Evolutionary conservation across 2,888 invertebrate species (phyloP), one percentile per base, ranked within the genome.

Genomic region (Prosopocoilus inquinatus): DNA sequence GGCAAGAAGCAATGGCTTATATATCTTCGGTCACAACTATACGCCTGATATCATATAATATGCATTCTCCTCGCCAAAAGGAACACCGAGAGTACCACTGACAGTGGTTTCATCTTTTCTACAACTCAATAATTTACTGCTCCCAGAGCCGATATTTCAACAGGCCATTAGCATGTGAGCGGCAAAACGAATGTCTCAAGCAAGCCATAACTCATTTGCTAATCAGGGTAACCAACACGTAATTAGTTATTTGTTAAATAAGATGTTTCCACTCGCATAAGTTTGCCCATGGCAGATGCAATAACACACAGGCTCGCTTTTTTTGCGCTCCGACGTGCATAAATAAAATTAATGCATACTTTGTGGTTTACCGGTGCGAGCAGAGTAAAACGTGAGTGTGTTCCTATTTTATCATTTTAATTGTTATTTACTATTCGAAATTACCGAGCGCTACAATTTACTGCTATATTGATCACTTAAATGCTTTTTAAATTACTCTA

Each of bases 221-320:
- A 71, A 72, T 71, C 70, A 70, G 70, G 63, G 58, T 62, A 61
- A 65, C 59, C 61, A 68, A 63, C 67, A 64, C 66, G 64, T 70
- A 70, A 72, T 72, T 71, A 70, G 67, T 69, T 69, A 64, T 65
- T 67, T 65, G 67, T 67, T 67, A 66, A 70, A 66, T 68, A 66
- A 67, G 67, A 67, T 63, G 64, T 67, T 68, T 55, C 49, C n/a
- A 45, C 63, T 15, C 9, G 41, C 15, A 41, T 41, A 41, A 11
- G 41, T 41, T 38, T 13, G 15, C 41, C 41, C 15, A 15, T 11
- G 41, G 41, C 41, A 15, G 41, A 13, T 28, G 20, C 41, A 41
- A 41, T 41, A 41, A 41, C 7, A 41, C 9, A 13, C 16, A 16
- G 11, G 13, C 15, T 15, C 41, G 16, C 41, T 41, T 46, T 46